Conservation (phyloP, 2,797 vertebrate species). For the Allobates femoralis region DNA sequence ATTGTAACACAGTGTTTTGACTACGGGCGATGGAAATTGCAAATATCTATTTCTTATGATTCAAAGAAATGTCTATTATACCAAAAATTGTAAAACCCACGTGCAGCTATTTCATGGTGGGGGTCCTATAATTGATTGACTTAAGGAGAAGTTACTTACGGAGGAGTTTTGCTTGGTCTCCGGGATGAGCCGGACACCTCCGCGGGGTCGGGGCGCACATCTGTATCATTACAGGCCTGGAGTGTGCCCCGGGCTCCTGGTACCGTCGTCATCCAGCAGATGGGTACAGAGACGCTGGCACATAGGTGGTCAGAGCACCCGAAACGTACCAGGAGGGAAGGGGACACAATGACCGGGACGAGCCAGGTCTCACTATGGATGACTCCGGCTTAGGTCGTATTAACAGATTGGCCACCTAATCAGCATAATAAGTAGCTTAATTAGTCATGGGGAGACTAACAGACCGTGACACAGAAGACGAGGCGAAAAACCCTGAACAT, state of each 20-base stretch:
- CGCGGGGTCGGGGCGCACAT: not conserved
- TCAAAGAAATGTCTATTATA: no score
- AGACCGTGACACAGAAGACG: not conserved
- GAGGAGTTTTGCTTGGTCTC: not conserved
- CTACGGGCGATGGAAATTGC: no score
- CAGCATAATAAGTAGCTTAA: slow-evolving; percentile 26
- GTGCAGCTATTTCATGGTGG: no score
- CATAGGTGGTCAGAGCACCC: not conserved
- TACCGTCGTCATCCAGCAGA: not conserved
- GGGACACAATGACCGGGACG: not conserved
- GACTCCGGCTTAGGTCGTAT: slow-evolving; percentile 26
- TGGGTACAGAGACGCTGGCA: not conserved
- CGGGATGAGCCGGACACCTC: not conserved
- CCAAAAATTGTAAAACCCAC: no score
- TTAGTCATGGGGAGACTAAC: not conserved
- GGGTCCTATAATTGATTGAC: not conserved
- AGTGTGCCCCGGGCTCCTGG: not conserved
- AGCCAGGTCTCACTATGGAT: not conserved
- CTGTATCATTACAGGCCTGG: not conserved
- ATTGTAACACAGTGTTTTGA: no score
- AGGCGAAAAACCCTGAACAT: not conserved
- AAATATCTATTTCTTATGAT: no score
- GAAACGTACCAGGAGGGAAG: not conserved
- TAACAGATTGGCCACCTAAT: slow-evolving; percentile 32
- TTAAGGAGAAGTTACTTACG: slow-evolving; percentile 34